Evolutionary conservation across 2,888 invertebrate genomes (phyloP).

Genomic region (Esperia sulphurella): DNA sequence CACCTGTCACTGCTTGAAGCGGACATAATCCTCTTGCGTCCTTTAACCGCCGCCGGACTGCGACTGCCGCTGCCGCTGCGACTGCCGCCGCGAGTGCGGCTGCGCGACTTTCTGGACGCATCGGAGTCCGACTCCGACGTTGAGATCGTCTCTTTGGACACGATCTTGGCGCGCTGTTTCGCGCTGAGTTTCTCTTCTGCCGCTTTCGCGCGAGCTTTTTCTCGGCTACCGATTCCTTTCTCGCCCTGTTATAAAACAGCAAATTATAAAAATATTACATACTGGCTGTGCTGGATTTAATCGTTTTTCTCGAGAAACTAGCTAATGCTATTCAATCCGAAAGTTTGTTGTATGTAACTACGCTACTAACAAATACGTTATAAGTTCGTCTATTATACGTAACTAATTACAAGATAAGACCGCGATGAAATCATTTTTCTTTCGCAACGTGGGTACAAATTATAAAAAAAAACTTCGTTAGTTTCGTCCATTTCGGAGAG

Average conservation of each 20-base stretch:
- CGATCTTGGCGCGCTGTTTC: conserved; percentile 92
- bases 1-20: conserved; percentile 80
- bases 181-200: conserved; percentile 85
- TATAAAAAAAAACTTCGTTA: no score
- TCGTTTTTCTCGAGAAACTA: no score
- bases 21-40: conserved; percentile 80
- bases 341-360: no score
- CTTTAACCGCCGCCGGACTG: conserved; percentile 64
- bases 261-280: no score
- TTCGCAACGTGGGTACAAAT: no score
- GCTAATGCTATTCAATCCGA: no score
- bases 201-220: conserved; percentile 51
- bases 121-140: conserved; percentile 91
- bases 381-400: no score
- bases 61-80: conserved; percentile 60
- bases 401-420: no score
- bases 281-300: no score
- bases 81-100: conserved; percentile 35
- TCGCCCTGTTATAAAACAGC: conserved; percentile 47
- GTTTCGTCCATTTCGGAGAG: no score
- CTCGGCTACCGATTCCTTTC: conserved; percentile 63
- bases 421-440: no score
- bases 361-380: no score
- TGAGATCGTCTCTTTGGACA: conserved; percentile 97
- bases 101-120: conserved; percentile 49